Percentiles rank a stretch among this genome's conserved stretches.
phyloP scores from a whole-genome alignment of 1,140 invertebrate species.

The Pantala flavescens region DNA sequence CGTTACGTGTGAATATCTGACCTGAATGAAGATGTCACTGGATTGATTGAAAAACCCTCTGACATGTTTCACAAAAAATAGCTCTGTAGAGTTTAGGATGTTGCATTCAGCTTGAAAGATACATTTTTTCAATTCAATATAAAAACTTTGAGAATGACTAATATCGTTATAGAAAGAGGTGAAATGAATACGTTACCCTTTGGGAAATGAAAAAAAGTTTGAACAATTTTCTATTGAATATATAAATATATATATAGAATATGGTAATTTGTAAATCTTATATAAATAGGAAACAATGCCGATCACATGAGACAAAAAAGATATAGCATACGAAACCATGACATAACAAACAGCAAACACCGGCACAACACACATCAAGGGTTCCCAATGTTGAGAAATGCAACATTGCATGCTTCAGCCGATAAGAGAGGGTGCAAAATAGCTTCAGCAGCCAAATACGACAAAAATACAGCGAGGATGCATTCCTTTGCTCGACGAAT shows the following conservation, averaged over 20 bases:
- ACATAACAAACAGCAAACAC: background rate
- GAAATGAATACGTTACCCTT: slow-evolving; percentile 2
- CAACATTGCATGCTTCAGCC: background rate
- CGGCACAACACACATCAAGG: background rate
- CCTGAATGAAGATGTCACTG: too few relatives aligned
- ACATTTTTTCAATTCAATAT: background rate
- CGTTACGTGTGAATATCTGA: too few relatives aligned
- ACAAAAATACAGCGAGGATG: background rate
- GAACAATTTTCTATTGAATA: background rate
- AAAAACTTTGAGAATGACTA: background rate
- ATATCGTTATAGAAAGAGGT: background rate
- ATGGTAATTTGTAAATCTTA: background rate
- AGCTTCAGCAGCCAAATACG: background rate
- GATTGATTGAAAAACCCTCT: too few relatives aligned
- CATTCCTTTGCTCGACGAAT: background rate
- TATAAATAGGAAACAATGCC: background rate
- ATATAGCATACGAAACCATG: slow-evolving; percentile 6
- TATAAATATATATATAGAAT: background rate
- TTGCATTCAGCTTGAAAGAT: slow-evolving; percentile 9
- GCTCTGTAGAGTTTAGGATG: slow-evolving; percentile 8
- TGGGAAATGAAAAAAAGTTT: background rate
- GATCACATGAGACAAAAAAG: background rate
- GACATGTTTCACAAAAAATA: background rate
- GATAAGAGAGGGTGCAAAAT: background rate
- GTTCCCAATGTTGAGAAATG: background rate